phyloP scores from a whole-genome alignment of 1,140 invertebrate species.

The Microplitis mediator region DNA sequence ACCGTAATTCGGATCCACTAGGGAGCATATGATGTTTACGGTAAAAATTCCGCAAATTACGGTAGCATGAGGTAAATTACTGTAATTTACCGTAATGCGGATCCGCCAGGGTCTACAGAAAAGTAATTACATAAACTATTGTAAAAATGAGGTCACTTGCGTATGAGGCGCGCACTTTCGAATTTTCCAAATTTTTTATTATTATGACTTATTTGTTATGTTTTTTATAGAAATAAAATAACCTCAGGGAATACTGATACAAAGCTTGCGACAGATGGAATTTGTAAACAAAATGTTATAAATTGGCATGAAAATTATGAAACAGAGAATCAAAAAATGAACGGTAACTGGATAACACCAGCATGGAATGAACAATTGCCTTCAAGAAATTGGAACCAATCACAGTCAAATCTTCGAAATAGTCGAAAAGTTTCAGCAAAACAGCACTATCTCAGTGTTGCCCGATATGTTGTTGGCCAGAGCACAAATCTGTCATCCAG shows the following conservation, averaged over 20 bases:
- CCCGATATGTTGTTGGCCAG: conserved; percentile 74
- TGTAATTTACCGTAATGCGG: too few species aligned
- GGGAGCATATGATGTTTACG: too few species aligned
- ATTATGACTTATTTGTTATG: not conserved
- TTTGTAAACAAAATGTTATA: conserved; percentile 62
- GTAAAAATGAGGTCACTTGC: too few species aligned
- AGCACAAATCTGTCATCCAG: conserved; percentile 60
- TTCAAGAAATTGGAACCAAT: conserved; percentile 44
- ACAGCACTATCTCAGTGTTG: conserved; percentile 74
- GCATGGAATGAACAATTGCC: conserved; percentile 54
- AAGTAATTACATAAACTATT: too few species aligned
- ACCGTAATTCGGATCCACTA: too few species aligned
- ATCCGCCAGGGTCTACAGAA: too few species aligned
- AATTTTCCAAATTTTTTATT: not conserved
- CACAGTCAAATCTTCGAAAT: conserved; percentile 43
- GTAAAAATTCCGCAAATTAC: too few species aligned
- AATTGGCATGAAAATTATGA: conserved; percentile 62
- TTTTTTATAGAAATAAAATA: conserved; percentile 47
- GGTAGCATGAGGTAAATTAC: too few species aligned
- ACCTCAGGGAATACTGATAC: conserved; percentile 46
- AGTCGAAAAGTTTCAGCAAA: conserved; percentile 67
- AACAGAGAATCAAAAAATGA: conserved; percentile 43
- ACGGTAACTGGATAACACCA: conserved; percentile 49
- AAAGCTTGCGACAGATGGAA: conserved; percentile 48
- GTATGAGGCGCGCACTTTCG: too few species aligned